phyloP scores from a whole-genome alignment of 2,797 vertebrate genomes.

The Coregonus ussuriensis region DNA sequence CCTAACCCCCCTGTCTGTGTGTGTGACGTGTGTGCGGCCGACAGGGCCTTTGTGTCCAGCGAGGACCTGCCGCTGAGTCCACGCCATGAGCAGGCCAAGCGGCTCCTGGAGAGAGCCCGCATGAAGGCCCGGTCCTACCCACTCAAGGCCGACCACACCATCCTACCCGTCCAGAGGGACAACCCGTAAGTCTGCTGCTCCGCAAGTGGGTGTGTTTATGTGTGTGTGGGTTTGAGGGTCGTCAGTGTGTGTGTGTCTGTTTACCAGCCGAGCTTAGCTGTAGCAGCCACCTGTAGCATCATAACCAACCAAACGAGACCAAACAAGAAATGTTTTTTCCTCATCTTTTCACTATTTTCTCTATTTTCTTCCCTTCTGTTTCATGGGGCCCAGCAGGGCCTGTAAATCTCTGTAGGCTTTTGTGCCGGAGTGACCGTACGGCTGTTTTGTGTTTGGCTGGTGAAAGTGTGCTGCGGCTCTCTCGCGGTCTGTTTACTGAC shows the following conservation, averaged over 20 bases:
- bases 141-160: slow-evolving; percentile 87
- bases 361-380: background rate
- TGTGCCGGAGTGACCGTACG: background rate
- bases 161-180: slow-evolving; percentile 71
- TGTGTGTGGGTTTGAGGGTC: background rate
- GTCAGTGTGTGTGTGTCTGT: slow-evolving; percentile 1
- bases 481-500: background rate
- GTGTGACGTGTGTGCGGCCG: slow-evolving; percentile 20
- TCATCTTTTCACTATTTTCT: background rate
- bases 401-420: background rate
- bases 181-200: slow-evolving; percentile 57
- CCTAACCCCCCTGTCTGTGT: slow-evolving; percentile 15
- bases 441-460: background rate
- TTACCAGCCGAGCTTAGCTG: background rate
- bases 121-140: slow-evolving; percentile 90
- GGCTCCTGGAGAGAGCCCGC: slow-evolving; percentile 77
- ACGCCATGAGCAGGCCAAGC: slow-evolving; percentile 80
- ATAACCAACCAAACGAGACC: background rate
- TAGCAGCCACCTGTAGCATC: slow-evolving; percentile 1
- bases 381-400: background rate
- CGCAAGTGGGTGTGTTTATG: background rate
- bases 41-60: slow-evolving; percentile 71
- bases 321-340: background rate
- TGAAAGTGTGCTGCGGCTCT: background rate
- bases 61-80: slow-evolving; percentile 73